Conservation (phyloP, 2,888 invertebrate genomes). For the Ennomos quercinarius region DNA sequence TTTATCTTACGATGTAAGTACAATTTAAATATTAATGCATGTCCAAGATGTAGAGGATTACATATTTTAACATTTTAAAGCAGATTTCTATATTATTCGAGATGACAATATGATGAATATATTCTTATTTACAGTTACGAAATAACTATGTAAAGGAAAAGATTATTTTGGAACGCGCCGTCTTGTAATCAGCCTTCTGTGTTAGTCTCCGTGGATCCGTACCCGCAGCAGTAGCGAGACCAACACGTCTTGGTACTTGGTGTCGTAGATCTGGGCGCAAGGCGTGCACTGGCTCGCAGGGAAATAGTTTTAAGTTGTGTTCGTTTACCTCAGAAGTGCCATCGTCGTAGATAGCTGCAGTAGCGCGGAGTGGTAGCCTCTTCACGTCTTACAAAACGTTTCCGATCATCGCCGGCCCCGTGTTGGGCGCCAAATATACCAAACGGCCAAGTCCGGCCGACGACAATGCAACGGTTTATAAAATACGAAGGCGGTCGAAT, state of each 20-base stretch:
- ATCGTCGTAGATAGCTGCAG: slow-evolving; percentile 51
- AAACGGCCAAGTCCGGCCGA: slow-evolving; percentile 28
- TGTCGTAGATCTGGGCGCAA: slow-evolving; percentile 45
- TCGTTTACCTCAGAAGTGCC: slow-evolving; percentile 80
- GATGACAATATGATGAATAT: slow-evolving; percentile 78
- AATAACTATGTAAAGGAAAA: slow-evolving; percentile 52
- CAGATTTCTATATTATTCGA: slow-evolving; percentile 81
- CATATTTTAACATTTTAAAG: slow-evolving; percentile 77
- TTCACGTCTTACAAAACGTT: slow-evolving; percentile 14
- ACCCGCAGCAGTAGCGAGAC: slow-evolving; percentile 4
- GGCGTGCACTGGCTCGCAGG: slow-evolving; percentile 45
- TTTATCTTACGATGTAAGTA: slow-evolving; percentile 76
- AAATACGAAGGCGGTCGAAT: slow-evolving; percentile 52
- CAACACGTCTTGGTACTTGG: slow-evolving; percentile 71
- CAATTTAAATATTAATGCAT: slow-evolving; percentile 75
- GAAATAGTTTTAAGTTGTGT: slow-evolving; percentile 67
- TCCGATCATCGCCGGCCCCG: slow-evolving; percentile 32
- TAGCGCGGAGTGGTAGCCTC: slow-evolving; percentile 23
- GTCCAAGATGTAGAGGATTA: slow-evolving; percentile 78
- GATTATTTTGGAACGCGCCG: slow-evolving; percentile 53
- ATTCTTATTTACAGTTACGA: slow-evolving; percentile 79
- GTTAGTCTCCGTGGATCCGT: slow-evolving; percentile 44
- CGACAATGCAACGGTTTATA: slow-evolving; percentile 21
- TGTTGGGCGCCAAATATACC: slow-evolving; percentile 33
- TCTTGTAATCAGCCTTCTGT: slow-evolving; percentile 35